Evolutionary conservation across 2,113 vertebrate species (phyloP).

Genomic region (Mionectes macconnelli): DNA sequence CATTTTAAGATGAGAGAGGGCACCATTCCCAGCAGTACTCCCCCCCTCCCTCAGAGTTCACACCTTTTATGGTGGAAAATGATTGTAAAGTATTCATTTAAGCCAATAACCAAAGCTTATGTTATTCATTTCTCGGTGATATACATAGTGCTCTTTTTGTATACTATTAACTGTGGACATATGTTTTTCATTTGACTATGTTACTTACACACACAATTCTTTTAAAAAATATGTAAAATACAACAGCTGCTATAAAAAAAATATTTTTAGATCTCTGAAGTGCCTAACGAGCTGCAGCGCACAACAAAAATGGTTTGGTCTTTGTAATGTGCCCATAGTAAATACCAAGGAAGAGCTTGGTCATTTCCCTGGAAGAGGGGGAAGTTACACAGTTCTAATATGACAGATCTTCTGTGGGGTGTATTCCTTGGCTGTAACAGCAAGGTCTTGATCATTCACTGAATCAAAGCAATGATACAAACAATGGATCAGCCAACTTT

Average conservation of each 20-base stretch:
- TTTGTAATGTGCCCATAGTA: constrained; percentile 15
- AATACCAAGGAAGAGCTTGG: background rate
- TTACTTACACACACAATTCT: constrained; percentile 64
- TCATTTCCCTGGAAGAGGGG: constrained; percentile 21
- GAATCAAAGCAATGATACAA: constrained; percentile 39
- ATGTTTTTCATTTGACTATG: constrained; percentile 74
- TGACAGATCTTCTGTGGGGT: background rate
- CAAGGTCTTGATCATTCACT: constrained; percentile 25
- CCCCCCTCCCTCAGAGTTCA: constrained; percentile 60
- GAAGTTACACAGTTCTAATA: background rate
- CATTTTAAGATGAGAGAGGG: constrained; percentile 73
- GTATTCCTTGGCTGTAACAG: background rate
- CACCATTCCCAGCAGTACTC: constrained; percentile 68
- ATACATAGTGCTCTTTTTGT: constrained; percentile 68
- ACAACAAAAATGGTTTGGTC: constrained; percentile 58
- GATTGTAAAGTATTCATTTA: constrained; percentile 75
- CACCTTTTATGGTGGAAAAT: constrained; percentile 71
- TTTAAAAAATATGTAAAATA: constrained; percentile 70
- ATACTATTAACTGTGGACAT: constrained; percentile 71
- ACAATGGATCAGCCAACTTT: constrained; percentile 53
- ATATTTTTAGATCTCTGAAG: constrained; percentile 71
- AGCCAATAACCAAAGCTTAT: constrained; percentile 71
- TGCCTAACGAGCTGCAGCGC: constrained; percentile 61
- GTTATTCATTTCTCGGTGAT: constrained; percentile 68
- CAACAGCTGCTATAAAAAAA: constrained; percentile 68